Conservation (phyloP, 1,140 invertebrate genomes). For the Drosophila ercepeae region DNA sequence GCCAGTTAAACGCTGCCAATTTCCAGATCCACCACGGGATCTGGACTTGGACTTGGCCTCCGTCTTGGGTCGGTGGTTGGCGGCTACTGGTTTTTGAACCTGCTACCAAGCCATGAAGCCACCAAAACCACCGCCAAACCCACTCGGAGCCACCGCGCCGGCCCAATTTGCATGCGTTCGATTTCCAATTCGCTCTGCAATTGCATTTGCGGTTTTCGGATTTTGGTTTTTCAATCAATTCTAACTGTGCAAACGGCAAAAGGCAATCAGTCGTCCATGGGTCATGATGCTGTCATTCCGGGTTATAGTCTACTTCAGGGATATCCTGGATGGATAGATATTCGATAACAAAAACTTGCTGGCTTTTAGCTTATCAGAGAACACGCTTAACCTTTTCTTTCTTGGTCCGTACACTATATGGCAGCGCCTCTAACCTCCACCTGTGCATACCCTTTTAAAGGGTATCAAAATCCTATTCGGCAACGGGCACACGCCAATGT, state of each 20-base stretch:
- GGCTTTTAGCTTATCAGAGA: too few species aligned
- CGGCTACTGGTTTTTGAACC: constrained; percentile 60
- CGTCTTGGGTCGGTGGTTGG: too few species aligned
- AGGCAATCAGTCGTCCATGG: constrained; percentile 46
- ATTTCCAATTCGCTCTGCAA: constrained; percentile 77
- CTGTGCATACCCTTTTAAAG: neutral
- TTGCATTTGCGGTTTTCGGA: constrained; percentile 74
- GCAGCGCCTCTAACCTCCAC: too few species aligned
- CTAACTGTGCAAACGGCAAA: constrained; percentile 66
- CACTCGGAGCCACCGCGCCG: constrained; percentile 14
- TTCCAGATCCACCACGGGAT: constrained; percentile 34
- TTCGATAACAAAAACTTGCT: too few species aligned
- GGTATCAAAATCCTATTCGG: constrained; percentile 22
- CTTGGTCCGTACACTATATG: too few species aligned
- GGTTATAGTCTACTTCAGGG: neutral
- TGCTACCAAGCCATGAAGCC: constrained; percentile 20
- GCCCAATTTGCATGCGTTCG: constrained; percentile 77
- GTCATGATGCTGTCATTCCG: neutral
- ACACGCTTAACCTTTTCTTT: too few species aligned
- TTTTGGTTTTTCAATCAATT: constrained; percentile 72
- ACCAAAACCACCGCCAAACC: neutral
- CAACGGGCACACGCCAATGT: constrained; percentile 77
- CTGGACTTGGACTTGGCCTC: neutral
- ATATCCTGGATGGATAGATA: constrained; percentile 10
- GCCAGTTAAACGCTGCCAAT: constrained; percentile 76